These are phyloP conservation scores for Steatornis caripensis DNA, from an alignment of 2,113 vertebrate species.

Conservation along the genomic window DNA sequence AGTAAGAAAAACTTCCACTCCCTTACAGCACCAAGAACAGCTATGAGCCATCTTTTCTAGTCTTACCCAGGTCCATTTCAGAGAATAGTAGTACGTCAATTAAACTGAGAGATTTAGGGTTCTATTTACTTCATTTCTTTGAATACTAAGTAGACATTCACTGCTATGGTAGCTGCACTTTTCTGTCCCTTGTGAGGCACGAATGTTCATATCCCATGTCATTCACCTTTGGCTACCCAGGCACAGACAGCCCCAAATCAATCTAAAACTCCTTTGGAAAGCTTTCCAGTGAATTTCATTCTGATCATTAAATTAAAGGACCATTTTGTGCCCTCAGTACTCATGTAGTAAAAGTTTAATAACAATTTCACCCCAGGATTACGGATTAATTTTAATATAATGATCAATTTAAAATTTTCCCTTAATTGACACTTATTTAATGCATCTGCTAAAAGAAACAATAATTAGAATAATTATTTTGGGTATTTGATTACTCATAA, in stretches of 20 bases:
- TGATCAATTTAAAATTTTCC: not conserved
- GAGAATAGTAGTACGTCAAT: not conserved
- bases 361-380: not conserved
- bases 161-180: not conserved
- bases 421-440: not conserved
- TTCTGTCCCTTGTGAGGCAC: not conserved
- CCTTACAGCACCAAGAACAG: not conserved
- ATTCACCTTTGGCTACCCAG: not conserved
- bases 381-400: constrained; percentile 12
- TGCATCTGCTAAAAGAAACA: not conserved
- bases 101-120: not conserved
- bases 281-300: not conserved
- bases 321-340: not conserved
- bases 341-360: not conserved
- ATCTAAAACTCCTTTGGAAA: not conserved
- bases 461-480: not conserved
- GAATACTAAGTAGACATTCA: not conserved
- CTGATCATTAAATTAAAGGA: not conserved
- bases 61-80: not conserved
- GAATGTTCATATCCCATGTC: not conserved
- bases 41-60: not conserved
- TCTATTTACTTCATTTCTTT: not conserved
- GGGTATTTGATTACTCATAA: not conserved
- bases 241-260: not conserved
- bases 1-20: not conserved